Conservation (phyloP, 2,113 vertebrate species). For the Eudyptes chrysolophus region DNA sequence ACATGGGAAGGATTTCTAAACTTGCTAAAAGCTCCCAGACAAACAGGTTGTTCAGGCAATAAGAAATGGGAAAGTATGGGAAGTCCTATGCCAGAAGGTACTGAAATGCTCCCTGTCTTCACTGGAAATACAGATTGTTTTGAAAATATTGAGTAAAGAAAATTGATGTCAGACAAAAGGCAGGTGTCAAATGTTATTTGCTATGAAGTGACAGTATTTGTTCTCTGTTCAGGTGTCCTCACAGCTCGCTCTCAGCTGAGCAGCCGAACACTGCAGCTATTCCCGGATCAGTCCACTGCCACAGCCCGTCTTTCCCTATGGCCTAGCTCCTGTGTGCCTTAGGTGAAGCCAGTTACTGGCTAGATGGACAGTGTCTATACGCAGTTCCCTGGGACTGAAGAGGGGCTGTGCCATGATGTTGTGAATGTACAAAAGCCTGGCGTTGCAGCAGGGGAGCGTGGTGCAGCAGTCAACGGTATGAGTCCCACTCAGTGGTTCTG, state of each 20-base stretch:
- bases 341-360: not conserved
- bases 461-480: not conserved
- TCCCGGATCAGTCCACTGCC: not conserved
- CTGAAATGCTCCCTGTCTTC: not conserved
- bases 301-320: not conserved
- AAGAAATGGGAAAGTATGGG: not conserved
- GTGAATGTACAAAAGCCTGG: not conserved
- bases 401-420: not conserved
- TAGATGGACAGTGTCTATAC: not conserved
- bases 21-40: not conserved
- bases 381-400: not conserved
- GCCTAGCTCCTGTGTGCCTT: not conserved
- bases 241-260: accelerated
- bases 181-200: not conserved
- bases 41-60: not conserved
- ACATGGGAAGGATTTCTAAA: not conserved
- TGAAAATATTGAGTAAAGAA: not conserved
- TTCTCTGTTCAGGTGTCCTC: not conserved
- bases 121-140: not conserved
- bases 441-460: accelerated
- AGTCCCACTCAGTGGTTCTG: not conserved
- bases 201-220: not conserved
- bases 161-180: not conserved
- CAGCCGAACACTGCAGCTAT: not conserved
- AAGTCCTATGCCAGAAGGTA: not conserved